A percentile compares a stretch with the other conserved stretches of the same genome.
Evolutionary conservation across 2,888 invertebrate species (phyloP).

Genomic region (Nomada ruficornis): DNA sequence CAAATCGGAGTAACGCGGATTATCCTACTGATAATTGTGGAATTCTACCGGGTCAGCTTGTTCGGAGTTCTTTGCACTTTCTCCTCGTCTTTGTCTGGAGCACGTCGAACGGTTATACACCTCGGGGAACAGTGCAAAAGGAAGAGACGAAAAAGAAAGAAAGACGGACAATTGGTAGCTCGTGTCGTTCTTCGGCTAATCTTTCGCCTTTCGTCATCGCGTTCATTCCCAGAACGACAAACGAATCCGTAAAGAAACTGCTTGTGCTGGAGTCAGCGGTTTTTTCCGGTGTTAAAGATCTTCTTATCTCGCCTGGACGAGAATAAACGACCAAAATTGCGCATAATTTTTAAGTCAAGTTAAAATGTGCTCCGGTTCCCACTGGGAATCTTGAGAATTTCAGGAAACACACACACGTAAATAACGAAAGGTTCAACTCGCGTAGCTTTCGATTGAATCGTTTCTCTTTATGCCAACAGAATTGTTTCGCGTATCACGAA

Average conservation of each 20-base stretch:
- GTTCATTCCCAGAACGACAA: constrained; percentile 62
- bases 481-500: no score
- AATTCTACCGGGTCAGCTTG: constrained; percentile 68
- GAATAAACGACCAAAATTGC: constrained; percentile 39
- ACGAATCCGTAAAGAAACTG: constrained; percentile 54
- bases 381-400: neutral
- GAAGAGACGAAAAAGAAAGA: constrained; percentile 13
- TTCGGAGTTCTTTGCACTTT: constrained; percentile 67
- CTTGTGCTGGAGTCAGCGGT: constrained; percentile 44
- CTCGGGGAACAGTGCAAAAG: constrained; percentile 28
- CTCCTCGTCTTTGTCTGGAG: constrained; percentile 37
- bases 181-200: constrained; percentile 59
- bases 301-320: constrained; percentile 51
- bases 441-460: no score
- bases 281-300: constrained; percentile 64
- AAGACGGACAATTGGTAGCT: constrained; percentile 35
- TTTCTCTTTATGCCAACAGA: no score
- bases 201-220: constrained; percentile 66
- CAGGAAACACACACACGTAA: neutral
- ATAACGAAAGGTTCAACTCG: no score
- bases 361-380: neutral
- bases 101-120: constrained; percentile 29
- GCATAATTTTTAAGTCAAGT: neutral
- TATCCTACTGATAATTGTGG: constrained; percentile 66
- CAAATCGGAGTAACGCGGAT: constrained; percentile 46